These are phyloP conservation scores for Diachasmimorpha longicaudata DNA, from an alignment of 1,140 invertebrate genomes.

Conservation along the genomic window DNA sequence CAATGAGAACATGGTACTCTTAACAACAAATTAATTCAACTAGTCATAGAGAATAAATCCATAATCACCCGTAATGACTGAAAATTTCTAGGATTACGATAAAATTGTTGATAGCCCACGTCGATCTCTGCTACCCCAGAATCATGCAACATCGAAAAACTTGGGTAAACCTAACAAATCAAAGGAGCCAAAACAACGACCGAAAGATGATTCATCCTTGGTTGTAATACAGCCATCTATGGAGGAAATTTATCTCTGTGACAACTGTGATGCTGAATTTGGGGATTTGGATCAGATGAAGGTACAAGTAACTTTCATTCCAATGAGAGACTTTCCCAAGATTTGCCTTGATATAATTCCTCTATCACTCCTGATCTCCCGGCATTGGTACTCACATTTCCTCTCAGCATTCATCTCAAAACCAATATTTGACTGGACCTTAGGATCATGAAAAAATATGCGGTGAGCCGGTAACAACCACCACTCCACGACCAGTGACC, in stretches of 20 bases:
- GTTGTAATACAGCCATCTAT: constrained; percentile 64
- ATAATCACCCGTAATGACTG: background rate
- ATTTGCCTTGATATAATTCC: no score
- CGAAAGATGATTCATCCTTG: constrained; percentile 41
- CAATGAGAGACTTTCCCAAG: background rate
- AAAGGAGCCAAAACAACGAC: constrained; percentile 37
- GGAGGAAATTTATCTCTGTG: constrained; percentile 75
- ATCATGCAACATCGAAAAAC: constrained; percentile 42
- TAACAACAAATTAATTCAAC: constrained; percentile 12
- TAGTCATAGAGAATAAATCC: background rate
- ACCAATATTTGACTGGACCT: background rate
- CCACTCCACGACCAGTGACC: constrained; percentile 46
- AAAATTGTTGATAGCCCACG: constrained; percentile 49
- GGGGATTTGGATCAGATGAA: constrained; percentile 65
- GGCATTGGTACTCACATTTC: no score
- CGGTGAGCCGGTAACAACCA: constrained; percentile 40
- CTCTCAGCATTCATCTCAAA: no score
- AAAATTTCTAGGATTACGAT: constrained; percentile 54
- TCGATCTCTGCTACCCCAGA: constrained; percentile 47
- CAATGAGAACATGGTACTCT: constrained; percentile 72
- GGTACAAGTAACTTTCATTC: constrained; percentile 46
- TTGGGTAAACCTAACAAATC: constrained; percentile 52
- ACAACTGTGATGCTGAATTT: constrained; percentile 74
- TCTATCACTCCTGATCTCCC: no score
- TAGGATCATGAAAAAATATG: constrained; percentile 67